Conservation (phyloP, 2,797 vertebrate species). For the Pipistrellus pipistrellus region DNA sequence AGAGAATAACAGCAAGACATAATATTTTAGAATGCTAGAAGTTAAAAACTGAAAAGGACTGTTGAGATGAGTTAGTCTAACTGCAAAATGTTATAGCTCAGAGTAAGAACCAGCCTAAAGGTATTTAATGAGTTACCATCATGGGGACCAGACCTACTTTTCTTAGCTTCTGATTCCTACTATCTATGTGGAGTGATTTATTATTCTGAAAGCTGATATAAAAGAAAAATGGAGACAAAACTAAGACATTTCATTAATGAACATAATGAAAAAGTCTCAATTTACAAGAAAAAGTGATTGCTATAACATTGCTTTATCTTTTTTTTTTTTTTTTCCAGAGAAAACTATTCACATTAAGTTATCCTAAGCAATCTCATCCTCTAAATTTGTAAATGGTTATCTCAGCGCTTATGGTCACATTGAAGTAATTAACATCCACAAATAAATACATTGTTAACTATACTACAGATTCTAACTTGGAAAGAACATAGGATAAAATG, state of each 20-base stretch:
- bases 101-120: not conserved
- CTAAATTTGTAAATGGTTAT: not conserved
- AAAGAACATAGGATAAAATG: not conserved
- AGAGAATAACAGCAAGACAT: not conserved
- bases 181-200: not conserved
- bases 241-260: not conserved
- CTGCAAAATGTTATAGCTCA: not conserved
- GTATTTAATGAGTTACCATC: not conserved
- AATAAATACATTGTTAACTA: not conserved
- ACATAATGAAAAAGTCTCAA: not conserved
- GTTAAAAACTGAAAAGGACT: constrained; percentile 15
- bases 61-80: not conserved
- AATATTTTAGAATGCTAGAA: constrained; percentile 11
- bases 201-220: not conserved
- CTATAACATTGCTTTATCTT: constrained; percentile 5
- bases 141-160: not conserved
- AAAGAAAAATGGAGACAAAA: constrained; percentile 24
- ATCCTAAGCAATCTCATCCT: not conserved
- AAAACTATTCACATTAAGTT: constrained; percentile 30
- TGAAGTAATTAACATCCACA: not conserved
- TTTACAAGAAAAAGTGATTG: not conserved
- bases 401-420: not conserved
- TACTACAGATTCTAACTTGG: not conserved
- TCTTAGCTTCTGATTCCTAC: not conserved
- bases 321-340: not conserved